Base-by-base conservation (phyloP, 2,888 invertebrate genomes). In the Dasypogon diadema region DNA sequence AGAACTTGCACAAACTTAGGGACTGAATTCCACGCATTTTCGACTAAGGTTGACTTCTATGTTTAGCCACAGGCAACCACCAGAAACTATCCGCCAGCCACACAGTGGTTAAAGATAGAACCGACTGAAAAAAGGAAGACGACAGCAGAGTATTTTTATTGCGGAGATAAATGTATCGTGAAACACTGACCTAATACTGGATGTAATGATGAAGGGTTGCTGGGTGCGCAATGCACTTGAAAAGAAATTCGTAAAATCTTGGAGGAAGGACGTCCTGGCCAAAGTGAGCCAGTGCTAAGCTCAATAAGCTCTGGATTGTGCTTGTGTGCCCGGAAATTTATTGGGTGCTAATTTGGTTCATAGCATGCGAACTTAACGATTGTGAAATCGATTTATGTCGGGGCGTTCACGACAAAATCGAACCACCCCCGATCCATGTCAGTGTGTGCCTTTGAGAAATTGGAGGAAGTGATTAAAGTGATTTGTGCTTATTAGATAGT, bases 401-500 rank as follows among this genome's bases (percentile, higher is more conserved):
- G 56, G 56, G 24, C 56, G n/a, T 56, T 1, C 26, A 26, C 56
- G 26, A 56, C 3, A 56, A 1, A 16, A n/a, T 51, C 1, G 42
- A 42, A 42, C 42, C 2, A 3, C 2, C 10, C 10, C 2, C 2
- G 0, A 8, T 0, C 42, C 42, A 3, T 30, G 3, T 30, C 30
- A 8, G 30, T 16, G 51, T 51, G 51, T 5, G 16, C 51, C 51
- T 21, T 16, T 51, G 18, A 51, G 51, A 21, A 22, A 55, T 55
- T 22, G 55, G 12, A 55, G 55, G 22, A 55, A 55, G 55, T 55
- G 55, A 22, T 55, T 55, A 51, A 51, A 51, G 51, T 51, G 51
- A 51, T 51, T 51, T 51, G 51, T 51, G 51, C 51, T 55, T 55
- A 55, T 55, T 22, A 55, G 55, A 55, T 55, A 55, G 55, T 55